Percentiles rank a stretch among this genome's conserved stretches.
phyloP scores from a whole-genome alignment of 2,888 invertebrate genomes.

The Andrena haemorrhoa region DNA sequence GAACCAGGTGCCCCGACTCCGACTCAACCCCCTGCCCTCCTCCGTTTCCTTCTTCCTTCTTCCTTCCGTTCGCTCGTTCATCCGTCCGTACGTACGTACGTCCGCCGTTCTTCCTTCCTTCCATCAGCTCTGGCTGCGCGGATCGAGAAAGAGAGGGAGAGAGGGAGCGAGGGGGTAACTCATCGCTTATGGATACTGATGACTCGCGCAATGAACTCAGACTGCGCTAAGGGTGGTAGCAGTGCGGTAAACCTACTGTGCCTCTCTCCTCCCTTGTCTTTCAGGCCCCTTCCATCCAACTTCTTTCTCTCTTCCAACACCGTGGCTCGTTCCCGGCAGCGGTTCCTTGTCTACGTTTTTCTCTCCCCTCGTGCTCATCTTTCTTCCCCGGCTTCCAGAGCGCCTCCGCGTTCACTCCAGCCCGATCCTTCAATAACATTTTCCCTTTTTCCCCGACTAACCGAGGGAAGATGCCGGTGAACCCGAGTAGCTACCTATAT shows the following conservation, averaged over 20 bases:
- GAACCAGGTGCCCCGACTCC: constrained; percentile 81
- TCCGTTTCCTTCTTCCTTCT: constrained; percentile 25
- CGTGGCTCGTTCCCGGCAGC: constrained; percentile 30
- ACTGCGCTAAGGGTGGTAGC: constrained; percentile 78
- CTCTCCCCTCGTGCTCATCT: constrained; percentile 47
- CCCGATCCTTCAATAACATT: constrained; percentile 81
- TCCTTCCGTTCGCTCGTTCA: constrained; percentile 23
- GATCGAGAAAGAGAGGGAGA: constrained; percentile 75
- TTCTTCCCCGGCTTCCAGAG: constrained; percentile 43
- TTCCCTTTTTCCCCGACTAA: constrained; percentile 65
- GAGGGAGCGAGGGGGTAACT: constrained; percentile 82
- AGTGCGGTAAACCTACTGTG: constrained; percentile 71
- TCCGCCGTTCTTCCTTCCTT: constrained; percentile 9
- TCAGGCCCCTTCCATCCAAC: constrained; percentile 47
- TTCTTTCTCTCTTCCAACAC: constrained; percentile 35
- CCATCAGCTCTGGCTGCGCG: not conserved
- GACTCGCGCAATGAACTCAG: constrained; percentile 89
- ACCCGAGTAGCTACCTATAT: constrained; percentile 23
- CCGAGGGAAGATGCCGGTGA: constrained; percentile 29
- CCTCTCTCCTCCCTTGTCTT: constrained; percentile 65
- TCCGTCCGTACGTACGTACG: not conserved
- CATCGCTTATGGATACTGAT: constrained; percentile 93
- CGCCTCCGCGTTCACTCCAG: constrained; percentile 29
- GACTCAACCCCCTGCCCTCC: constrained; percentile 54
- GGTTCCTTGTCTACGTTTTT: constrained; percentile 79